phyloP scores from a whole-genome alignment of 2,888 invertebrate genomes.

The Drosophila macrothrix region DNA sequence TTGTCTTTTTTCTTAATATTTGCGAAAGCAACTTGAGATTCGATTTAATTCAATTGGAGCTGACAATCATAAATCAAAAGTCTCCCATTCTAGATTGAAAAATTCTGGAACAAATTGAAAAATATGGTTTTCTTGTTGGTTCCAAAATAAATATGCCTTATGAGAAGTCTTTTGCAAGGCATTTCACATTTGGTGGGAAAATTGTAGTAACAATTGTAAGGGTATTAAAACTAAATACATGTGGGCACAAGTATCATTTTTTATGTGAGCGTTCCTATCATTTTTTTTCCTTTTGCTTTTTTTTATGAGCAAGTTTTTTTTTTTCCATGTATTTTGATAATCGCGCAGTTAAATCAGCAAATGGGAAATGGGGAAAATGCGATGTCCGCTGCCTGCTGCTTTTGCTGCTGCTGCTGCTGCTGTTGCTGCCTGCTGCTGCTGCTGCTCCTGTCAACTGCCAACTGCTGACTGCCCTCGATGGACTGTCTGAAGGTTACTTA shows the following conservation, averaged over 20 bases:
- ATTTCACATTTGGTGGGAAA: not conserved
- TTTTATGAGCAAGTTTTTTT: conserved; percentile 44
- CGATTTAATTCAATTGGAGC: not conserved
- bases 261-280: conserved; percentile 24
- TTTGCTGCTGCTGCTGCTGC: no score
- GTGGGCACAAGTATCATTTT: conserved; percentile 56
- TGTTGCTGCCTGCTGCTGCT: not conserved
- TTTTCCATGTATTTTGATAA: conserved; percentile 47
- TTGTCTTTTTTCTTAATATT: not conserved
- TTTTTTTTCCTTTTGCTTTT: conserved; percentile 6
- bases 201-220: not conserved
- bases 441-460: not conserved
- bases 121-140: not conserved
- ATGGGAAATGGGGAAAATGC: conserved; percentile 49
- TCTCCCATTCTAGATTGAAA: not conserved
- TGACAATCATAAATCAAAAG: not conserved
- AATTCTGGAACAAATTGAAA: not conserved
- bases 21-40: not conserved
- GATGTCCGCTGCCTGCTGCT: not conserved
- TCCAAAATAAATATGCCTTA: fast-evolving
- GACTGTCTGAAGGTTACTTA: conserved; percentile 45
- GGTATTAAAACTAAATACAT: conserved; percentile 42
- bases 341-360: conserved; percentile 39
- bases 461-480: conserved; percentile 37
- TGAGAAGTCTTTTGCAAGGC: not conserved